Base-by-base conservation (phyloP, 2,113 vertebrate species). In the Pholis gunnellus region DNA sequence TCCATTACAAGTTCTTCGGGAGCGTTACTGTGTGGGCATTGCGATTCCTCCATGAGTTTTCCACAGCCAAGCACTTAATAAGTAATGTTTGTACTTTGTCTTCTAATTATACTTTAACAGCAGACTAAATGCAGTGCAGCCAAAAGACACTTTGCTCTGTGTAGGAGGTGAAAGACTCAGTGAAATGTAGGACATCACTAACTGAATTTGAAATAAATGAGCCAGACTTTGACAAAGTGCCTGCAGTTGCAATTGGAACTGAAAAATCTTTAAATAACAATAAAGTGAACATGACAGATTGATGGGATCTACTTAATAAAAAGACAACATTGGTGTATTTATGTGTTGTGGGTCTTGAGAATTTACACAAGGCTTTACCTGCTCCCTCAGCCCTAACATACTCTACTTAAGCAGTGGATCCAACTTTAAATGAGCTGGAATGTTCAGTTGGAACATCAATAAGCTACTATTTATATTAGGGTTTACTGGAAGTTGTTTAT, bases 371-470 rank as follows among this genome's bases (percentile, higher is more conserved):
- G 6, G 14, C 29, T 18, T 67, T 22, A 42, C 79, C 25, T 73
- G 60, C 52, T 34, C 20, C 20, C 48, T 0, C 20, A 40, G 46
- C 66, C 34, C 3, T 20, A 63, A 76, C 61, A 52, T 31, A 36
- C 34, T 31, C 0, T 1, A 61, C 34, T 52, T 14, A 27, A 79
- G 54, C 59, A 44, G 18, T 25, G 27, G 56, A 61, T 44, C 44
- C 65, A 78, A 38, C 44, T 68, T 72, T 76, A 81, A 79, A 87
- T 82, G n/a, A 48, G 74, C 69, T 66, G n/a, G 65, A 84, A 79
- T 34, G 15, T 67, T 78, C 25, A 54, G 40, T n/a, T 20, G 27
- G 38, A 72, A 59, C 72, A 69, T 57, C 34, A 76, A 34, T 48
- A 48, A 82, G 46, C 31, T 29, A n/a, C 61, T 72, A 17, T 83